A percentile compares a stretch with the other conserved stretches of the same genome.
Conservation (phyloP, 2,113 vertebrate genomes). For the Tetrax tetrax region DNA sequence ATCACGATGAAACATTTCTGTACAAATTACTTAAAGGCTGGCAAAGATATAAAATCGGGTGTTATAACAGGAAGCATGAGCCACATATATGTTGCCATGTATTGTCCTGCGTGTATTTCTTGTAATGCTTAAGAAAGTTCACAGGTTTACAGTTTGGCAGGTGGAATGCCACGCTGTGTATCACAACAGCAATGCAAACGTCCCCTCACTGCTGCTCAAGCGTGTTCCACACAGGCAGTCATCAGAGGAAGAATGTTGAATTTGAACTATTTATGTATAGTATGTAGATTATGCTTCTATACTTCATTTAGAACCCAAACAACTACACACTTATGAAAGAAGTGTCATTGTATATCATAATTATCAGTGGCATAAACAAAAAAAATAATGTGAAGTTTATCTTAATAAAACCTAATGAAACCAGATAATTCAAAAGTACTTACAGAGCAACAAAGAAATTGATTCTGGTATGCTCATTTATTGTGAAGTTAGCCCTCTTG, state of each 20-base stretch:
- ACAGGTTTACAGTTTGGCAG: not conserved
- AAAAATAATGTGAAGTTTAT: not conserved
- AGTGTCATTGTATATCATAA: not conserved
- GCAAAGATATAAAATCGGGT: not conserved
- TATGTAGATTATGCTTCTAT: not conserved
- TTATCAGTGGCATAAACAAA: not conserved
- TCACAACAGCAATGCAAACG: not conserved
- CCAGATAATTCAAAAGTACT: constrained; percentile 74
- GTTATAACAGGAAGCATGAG: not conserved
- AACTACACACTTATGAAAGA: not conserved
- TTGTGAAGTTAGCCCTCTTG: constrained; percentile 90
- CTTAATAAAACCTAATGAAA: constrained; percentile 19
- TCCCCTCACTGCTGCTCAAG: not conserved
- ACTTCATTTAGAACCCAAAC: not conserved
- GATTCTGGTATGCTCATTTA: constrained; percentile 86
- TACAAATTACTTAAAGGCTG: not conserved
- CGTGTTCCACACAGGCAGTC: not conserved
- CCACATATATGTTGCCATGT: not conserved
- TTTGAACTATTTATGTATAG: not conserved
- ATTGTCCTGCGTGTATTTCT: not conserved
- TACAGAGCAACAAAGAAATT: constrained; percentile 97
- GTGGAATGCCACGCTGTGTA: not conserved
- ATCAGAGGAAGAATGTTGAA: not conserved
- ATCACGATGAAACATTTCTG: not conserved
- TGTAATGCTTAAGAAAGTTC: not conserved